Evolutionary conservation across 2,797 vertebrate species (phyloP).

Genomic region (Sebastes itinus): DNA sequence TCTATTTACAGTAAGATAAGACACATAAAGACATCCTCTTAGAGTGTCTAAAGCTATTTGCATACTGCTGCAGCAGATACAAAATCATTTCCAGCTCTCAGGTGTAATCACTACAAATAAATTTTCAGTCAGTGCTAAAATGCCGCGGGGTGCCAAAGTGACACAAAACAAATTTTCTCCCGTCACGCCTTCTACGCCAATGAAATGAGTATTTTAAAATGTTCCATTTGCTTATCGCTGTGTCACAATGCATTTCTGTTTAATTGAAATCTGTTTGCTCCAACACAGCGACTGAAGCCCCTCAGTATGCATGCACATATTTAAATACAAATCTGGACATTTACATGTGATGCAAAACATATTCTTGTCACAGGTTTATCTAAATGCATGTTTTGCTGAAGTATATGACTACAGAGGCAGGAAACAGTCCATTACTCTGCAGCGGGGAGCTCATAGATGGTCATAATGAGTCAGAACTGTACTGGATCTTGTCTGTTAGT

Average conservation of each 20-base stretch:
- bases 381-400: background rate
- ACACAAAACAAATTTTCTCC: conserved; percentile 48
- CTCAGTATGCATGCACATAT: background rate
- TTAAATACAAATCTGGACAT: conserved; percentile 6
- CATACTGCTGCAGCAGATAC: conserved; percentile 8
- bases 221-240: conserved; percentile 34
- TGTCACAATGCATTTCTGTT: conserved; percentile 30
- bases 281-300: background rate
- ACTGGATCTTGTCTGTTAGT: background rate
- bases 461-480: background rate
- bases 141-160: conserved; percentile 40
- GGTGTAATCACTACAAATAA: conserved; percentile 47
- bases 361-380: background rate
- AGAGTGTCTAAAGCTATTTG: conserved; percentile 12
- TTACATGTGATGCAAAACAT: background rate
- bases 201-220: conserved; percentile 51
- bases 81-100: conserved; percentile 43
- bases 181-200: conserved; percentile 32
- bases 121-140: conserved; percentile 46
- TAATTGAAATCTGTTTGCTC: conserved; percentile 11
- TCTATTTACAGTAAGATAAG: background rate
- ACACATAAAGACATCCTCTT: background rate
- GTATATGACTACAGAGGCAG: background rate
- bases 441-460: background rate
- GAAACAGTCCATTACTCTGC: background rate